Conservation (phyloP, 1,140 invertebrate species). For the Meloidogyne floridensis region DNA sequence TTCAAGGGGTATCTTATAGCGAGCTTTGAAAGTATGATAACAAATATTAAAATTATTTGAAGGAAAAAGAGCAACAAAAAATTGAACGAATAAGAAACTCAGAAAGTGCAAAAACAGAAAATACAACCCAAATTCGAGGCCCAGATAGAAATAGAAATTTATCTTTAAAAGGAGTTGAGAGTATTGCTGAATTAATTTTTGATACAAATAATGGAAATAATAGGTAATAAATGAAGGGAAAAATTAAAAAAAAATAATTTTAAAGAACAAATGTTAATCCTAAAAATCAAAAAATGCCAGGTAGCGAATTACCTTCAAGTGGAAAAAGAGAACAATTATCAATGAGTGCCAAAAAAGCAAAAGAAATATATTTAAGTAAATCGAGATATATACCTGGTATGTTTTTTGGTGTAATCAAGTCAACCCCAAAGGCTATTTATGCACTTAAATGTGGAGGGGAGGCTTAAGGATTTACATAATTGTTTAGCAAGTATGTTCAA, state of each 20-base stretch:
- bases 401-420: too few relatives aligned
- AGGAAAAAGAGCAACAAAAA: constrained; percentile 8
- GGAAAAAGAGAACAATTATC: constrained; percentile 40
- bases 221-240: neutral
- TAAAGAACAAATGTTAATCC: neutral
- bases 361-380: constrained; percentile 76
- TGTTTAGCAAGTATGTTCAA: too few relatives aligned
- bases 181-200: constrained; percentile 9
- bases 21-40: too few relatives aligned
- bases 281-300: constrained; percentile 15
- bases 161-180: constrained; percentile 22
- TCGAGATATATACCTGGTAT: constrained; percentile 75
- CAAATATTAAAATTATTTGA: too few relatives aligned
- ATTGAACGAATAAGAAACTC: neutral
- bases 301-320: constrained; percentile 22
- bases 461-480: too few relatives aligned
- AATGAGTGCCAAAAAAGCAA: constrained; percentile 56
- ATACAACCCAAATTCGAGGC: constrained; percentile 2
- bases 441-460: too few relatives aligned
- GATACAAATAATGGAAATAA: constrained; percentile 7
- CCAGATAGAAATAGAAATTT: constrained; percentile 20
- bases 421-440: too few relatives aligned
- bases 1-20: too few relatives aligned
- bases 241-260: constrained; percentile 9
- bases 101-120: constrained; percentile 6